phyloP scores from a whole-genome alignment of 1,140 invertebrate species.

The Brachionus angularis region DNA sequence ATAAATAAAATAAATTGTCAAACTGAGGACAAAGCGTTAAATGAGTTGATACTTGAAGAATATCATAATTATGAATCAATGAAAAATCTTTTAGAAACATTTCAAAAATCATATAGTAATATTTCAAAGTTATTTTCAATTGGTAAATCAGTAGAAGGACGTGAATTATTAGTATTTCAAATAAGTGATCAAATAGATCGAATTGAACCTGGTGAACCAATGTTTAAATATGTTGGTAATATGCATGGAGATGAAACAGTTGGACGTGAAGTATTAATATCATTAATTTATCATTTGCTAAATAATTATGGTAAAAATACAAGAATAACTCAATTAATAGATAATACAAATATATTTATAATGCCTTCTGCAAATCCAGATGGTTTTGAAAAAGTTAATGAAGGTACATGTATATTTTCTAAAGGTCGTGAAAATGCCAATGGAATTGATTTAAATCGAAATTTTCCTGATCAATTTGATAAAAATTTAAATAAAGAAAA shows the following conservation, averaged over 20 bases:
- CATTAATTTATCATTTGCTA: slow-evolving; percentile 65
- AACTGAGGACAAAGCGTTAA: neutral
- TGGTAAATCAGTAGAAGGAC: slow-evolving; percentile 72
- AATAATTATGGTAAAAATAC: slow-evolving; percentile 24
- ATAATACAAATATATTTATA: slow-evolving; percentile 75
- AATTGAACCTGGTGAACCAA: slow-evolving; percentile 64
- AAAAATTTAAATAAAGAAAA: slow-evolving; percentile 63
- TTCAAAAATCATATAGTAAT: slow-evolving; percentile 64
- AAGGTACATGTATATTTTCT: slow-evolving; percentile 4
- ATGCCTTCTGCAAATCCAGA: slow-evolving; percentile 84
- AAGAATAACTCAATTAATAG: neutral
- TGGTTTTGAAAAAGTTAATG: slow-evolving; percentile 46
- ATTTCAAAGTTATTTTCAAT: slow-evolving; percentile 81
- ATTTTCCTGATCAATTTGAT: slow-evolving; percentile 77
- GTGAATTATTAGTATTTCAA: slow-evolving; percentile 15
- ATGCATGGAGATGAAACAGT: slow-evolving; percentile 88
- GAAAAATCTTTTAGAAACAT: slow-evolving; percentile 25
- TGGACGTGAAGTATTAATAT: slow-evolving; percentile 73
- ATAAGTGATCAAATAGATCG: slow-evolving; percentile 67
- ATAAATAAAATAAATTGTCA: no score
- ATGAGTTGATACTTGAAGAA: neutral
- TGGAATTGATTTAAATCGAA: slow-evolving; percentile 83
- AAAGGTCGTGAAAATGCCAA: slow-evolving; percentile 70
- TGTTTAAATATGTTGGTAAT: slow-evolving; percentile 83
- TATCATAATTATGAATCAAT: slow-evolving; percentile 39